Evolutionary conservation across 2,888 invertebrate genomes (phyloP), one percentile per base, ranked within the genome.

Genomic region (Cryptocephalus moraei): DNA sequence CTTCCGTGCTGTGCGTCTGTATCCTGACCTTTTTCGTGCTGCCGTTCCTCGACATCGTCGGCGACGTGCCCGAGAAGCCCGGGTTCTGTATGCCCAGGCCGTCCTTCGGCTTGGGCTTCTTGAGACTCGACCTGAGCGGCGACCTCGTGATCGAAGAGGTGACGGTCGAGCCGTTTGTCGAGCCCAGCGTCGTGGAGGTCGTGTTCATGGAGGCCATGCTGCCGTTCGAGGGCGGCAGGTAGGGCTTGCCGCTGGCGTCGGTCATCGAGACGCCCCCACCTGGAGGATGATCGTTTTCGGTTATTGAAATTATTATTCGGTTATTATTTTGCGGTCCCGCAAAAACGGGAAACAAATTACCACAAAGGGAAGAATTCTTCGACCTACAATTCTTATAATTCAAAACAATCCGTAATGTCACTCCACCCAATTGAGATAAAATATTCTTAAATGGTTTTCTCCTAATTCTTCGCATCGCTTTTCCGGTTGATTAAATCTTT

Each of bases 21-120:
- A 92, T 91, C 52, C 91, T 79, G 49, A 91, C 91, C 73, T 91
- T 91, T 68, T 91, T 91, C 63, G 89, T 84, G 62, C 90, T 91
- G 1, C 89, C 90, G 60, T 90, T 90, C 46, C 91, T 76, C 43
- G 85, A 82, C 49, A 91, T 75, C 0, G 89, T 83, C 0, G 91
- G 91, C 11, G 90, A 91, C 56, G 86, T 84, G 1, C 88, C 85
- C 1, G 88, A 86, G 60, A 84, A 88, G 34, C 85, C 85, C 0
- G 90, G 91, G 74, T 91, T 91, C 59, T 87, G 90, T 50, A 91
- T 91, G 9, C 91, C 91, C 49, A 89, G 71, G 12, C 81, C 79
- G n/a, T 75, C 76, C 14, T 59, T 58, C 56, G 74, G 70, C 44
- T 72, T 70, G 0, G 84, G 82, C 54, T 84, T 78, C 71, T 91